Evolutionary conservation across 2,797 vertebrate species (phyloP).

Genomic region (Mus minutoides): DNA sequence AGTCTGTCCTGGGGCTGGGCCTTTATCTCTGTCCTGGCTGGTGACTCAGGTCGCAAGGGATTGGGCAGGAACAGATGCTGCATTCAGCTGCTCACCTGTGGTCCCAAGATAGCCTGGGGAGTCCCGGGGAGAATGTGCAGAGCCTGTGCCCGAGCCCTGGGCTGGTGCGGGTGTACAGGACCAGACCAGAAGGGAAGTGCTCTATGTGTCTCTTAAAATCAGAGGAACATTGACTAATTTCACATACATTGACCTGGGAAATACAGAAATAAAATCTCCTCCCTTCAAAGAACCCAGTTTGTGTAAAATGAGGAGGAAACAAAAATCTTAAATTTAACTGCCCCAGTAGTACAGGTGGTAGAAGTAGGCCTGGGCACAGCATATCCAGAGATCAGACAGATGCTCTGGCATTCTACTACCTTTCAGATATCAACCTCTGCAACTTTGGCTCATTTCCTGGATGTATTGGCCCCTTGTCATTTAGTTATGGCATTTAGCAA

Average conservation of each 20-base stretch:
- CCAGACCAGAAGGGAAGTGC: too few relatives aligned
- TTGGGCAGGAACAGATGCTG: too few relatives aligned
- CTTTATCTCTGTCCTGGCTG: too few relatives aligned
- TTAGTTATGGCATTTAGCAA: background rate
- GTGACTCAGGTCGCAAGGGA: too few relatives aligned
- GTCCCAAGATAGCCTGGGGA: too few relatives aligned
- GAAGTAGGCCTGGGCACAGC: background rate
- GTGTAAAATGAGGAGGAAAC: background rate
- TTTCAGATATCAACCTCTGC: background rate
- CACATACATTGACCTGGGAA: background rate
- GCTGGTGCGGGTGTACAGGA: too few relatives aligned
- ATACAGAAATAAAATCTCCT: background rate
- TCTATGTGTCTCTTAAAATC: background rate
- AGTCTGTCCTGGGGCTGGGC: too few relatives aligned
- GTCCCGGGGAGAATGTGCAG: too few relatives aligned
- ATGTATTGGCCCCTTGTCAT: background rate
- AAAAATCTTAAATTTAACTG: background rate
- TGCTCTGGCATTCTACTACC: background rate
- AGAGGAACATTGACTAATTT: background rate
- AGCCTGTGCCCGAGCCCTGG: too few relatives aligned
- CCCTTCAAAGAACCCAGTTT: background rate
- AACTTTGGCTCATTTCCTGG: background rate
- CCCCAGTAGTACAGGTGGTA: background rate
- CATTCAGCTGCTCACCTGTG: too few relatives aligned
- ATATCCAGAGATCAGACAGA: background rate